Conservation (phyloP, 2,113 vertebrate genomes). For the Ameiurus melas region DNA sequence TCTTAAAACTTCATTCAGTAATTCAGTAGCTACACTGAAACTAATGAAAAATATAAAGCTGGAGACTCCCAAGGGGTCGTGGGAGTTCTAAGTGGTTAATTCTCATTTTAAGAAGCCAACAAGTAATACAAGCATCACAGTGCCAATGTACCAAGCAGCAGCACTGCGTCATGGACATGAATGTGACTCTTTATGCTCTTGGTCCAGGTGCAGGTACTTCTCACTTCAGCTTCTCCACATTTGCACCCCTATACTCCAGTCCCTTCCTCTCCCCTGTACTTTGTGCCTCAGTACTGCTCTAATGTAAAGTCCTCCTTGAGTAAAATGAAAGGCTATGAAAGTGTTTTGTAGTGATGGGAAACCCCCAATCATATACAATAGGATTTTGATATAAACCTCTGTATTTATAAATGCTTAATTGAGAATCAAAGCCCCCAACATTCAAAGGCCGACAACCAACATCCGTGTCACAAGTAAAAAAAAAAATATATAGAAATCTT, state of each 20-base stretch:
- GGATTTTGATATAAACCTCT: constrained; percentile 10
- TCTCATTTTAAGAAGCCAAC: constrained; percentile 13
- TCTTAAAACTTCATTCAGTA: not conserved
- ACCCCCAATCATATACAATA: not conserved
- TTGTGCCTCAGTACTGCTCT: constrained; percentile 54
- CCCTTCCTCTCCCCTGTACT: constrained; percentile 62
- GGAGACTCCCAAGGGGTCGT: not conserved
- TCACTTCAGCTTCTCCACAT: constrained; percentile 71
- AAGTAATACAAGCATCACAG: constrained; percentile 5
- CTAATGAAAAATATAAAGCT: not conserved
- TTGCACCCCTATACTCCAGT: constrained; percentile 58
- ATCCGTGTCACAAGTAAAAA: not conserved
- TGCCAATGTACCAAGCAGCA: constrained; percentile 12
- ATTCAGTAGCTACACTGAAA: not conserved
- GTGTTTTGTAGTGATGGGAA: constrained; percentile 1
- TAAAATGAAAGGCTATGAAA: not conserved
- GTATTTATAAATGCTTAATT: constrained; percentile 4
- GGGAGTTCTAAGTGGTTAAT: not conserved
- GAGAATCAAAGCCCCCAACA: not conserved
- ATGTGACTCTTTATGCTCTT: constrained; percentile 71
- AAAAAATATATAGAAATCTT: not conserved
- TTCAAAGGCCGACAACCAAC: constrained; percentile 2
- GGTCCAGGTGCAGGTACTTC: constrained; percentile 79
- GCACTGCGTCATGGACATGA: constrained; percentile 63
- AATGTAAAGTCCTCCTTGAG: not conserved